Evolutionary conservation across 1,140 invertebrate species (phyloP).

Genomic region (Tetragnatha versicolor): DNA sequence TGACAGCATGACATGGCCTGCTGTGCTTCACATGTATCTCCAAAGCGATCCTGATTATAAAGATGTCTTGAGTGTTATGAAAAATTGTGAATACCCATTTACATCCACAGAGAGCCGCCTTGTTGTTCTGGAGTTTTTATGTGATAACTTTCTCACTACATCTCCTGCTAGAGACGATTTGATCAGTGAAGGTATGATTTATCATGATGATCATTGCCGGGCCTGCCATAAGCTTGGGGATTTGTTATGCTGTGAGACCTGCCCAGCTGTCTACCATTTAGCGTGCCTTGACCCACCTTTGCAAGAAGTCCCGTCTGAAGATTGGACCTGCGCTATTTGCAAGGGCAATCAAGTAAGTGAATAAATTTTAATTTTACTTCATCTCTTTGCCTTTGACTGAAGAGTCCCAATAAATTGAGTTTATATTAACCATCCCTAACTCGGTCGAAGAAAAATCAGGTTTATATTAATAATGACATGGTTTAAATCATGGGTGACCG

Average conservation of each 20-base stretch:
- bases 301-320: conserved; percentile 86
- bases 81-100: conserved; percentile 86
- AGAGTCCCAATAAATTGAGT: too few species aligned
- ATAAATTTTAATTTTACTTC: too few species aligned
- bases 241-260: conserved; percentile 94
- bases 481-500: too few species aligned
- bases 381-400: too few species aligned
- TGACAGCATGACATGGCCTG: conserved; percentile 94
- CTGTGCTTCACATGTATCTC: conserved; percentile 85
- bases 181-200: conserved; percentile 84
- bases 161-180: conserved; percentile 92
- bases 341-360: conserved; percentile 82
- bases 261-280: conserved; percentile 94
- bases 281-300: conserved; percentile 94
- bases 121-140: conserved; percentile 86
- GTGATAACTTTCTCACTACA: conserved; percentile 92
- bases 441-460: too few species aligned
- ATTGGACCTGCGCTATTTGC: conserved; percentile 95
- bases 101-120: conserved; percentile 80
- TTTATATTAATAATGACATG: too few species aligned
- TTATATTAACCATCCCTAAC: too few species aligned
- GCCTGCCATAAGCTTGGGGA: conserved; percentile 94
- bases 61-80: conserved; percentile 65
- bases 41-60: conserved; percentile 72
- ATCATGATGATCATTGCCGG: conserved; percentile 69